These are phyloP conservation scores for Labrus mixtus DNA, from an alignment of 2,113 vertebrate species.

Conservation along the genomic window DNA sequence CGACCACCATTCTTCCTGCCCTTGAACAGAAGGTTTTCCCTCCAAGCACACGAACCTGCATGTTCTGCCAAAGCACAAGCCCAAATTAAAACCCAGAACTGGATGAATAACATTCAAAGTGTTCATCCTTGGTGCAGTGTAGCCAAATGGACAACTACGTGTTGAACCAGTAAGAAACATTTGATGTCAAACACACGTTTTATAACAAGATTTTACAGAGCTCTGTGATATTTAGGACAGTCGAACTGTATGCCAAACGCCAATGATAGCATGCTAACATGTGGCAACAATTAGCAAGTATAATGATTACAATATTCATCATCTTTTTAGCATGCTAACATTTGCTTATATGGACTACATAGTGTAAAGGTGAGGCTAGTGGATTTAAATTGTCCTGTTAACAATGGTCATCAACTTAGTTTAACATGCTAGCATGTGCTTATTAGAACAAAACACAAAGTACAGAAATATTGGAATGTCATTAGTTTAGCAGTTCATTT, in stretches of 20 bases:
- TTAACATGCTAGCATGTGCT: not conserved
- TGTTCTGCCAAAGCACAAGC: slow-evolving; percentile 80
- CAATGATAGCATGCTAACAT: not conserved
- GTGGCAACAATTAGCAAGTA: too few species aligned
- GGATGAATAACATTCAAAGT: not conserved
- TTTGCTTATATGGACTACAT: too few species aligned
- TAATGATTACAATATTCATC: too few species aligned
- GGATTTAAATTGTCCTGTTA: too few species aligned
- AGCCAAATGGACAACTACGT: not conserved
- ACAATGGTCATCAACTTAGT: too few species aligned
- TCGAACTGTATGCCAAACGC: not conserved
- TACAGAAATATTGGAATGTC: too few species aligned
- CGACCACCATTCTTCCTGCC: slow-evolving; percentile 83
- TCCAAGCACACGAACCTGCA: slow-evolving; percentile 82
- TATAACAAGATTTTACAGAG: not conserved
- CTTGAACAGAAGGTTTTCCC: slow-evolving; percentile 88
- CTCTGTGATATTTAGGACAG: too few species aligned
- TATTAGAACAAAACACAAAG: too few species aligned
- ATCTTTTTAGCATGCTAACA: too few species aligned
- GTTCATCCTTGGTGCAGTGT: not conserved
- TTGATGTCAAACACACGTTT: not conserved
- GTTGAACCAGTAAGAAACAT: not conserved
- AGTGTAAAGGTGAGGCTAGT: too few species aligned
- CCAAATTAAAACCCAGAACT: not conserved
- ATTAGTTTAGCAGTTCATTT: too few species aligned